Conservation (phyloP, 2,797 vertebrate species). For the Chrosomus eos region DNA sequence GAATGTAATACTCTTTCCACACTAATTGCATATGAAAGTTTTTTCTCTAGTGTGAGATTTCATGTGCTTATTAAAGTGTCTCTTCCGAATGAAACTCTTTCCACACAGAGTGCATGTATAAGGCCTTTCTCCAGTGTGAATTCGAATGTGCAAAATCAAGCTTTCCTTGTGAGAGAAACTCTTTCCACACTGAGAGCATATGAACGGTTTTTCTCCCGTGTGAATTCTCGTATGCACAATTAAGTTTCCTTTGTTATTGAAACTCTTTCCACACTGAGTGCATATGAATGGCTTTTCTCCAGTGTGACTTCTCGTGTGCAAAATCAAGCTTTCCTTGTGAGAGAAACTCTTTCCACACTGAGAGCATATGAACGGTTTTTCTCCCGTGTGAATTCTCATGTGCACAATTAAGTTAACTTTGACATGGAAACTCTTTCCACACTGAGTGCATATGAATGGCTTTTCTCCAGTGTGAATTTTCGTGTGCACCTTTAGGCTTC, state of each 20-base stretch:
- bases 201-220: background rate
- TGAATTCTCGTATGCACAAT: background rate
- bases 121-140: background rate
- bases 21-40: background rate
- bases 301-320: background rate
- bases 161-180: background rate
- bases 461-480: background rate
- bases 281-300: background rate
- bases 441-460: background rate
- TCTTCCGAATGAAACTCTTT: background rate
- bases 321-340: background rate
- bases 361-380: background rate
- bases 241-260: background rate
- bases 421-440: background rate
- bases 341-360: background rate
- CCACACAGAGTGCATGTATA: background rate
- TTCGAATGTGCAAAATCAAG: background rate
- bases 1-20: background rate
- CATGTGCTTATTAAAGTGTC: background rate
- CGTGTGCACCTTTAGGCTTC: background rate
- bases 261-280: background rate
- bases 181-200: background rate
- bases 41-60: background rate
- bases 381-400: background rate
- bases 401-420: background rate